Conservation (phyloP, 2,797 vertebrate species). For the Antrozous pallidus region DNA sequence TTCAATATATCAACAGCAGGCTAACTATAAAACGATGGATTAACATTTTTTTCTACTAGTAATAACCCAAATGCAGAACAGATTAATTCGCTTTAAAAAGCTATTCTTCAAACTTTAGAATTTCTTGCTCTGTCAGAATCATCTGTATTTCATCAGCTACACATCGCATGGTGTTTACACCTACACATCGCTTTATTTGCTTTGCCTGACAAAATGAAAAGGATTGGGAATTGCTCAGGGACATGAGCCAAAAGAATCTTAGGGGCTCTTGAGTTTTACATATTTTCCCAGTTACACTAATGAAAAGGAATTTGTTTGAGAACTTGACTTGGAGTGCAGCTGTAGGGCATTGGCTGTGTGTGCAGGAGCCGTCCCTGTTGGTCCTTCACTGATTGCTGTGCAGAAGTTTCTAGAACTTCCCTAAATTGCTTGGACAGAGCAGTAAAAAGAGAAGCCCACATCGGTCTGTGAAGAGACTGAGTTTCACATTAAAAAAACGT, state of each 20-base stretch:
- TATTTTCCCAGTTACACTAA: conserved; percentile 75
- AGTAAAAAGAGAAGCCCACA: background rate
- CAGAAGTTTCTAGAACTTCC: conserved; percentile 53
- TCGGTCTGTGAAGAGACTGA: background rate
- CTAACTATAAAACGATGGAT: conserved; percentile 23
- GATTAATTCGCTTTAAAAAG: conserved; percentile 33
- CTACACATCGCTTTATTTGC: conserved; percentile 62
- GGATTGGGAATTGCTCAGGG: conserved; percentile 64
- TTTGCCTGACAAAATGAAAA: conserved; percentile 71
- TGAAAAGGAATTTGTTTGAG: conserved; percentile 73
- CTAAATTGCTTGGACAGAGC: background rate
- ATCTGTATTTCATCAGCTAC: conserved; percentile 68
- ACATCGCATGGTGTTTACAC: conserved; percentile 59
- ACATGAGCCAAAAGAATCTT: conserved; percentile 63
- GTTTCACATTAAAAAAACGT: conserved; percentile 29
- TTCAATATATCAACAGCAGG: background rate
- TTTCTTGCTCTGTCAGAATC: conserved; percentile 13
- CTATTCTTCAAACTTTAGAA: background rate
- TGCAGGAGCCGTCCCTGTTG: background rate
- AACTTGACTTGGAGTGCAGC: conserved; percentile 39
- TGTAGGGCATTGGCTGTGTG: background rate
- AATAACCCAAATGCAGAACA: conserved; percentile 47
- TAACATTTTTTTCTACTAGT: conserved; percentile 10
- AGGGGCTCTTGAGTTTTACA: conserved; percentile 67
- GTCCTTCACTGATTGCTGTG: background rate